Base-by-base conservation (phyloP, 2,797 vertebrate species). In the Micropoecilia bifurca region DNA sequence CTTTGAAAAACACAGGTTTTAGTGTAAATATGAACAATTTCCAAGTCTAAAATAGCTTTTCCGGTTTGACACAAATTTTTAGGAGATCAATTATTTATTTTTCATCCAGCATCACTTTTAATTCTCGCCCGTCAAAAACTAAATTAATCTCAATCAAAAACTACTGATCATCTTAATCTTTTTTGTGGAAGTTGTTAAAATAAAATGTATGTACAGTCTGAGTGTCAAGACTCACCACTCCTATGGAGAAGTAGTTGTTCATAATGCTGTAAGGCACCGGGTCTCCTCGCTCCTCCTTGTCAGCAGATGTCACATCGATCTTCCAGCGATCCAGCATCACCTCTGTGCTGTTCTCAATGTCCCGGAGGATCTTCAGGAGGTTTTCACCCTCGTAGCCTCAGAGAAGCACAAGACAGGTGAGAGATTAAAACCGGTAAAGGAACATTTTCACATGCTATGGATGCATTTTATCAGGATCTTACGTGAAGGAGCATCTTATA, bases 161-260 rank as follows among this genome's bases (percentile, higher is more conserved):
- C 10, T 6, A 25, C 41, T 6, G 10, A 43, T 13, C 9, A 43
- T n/a, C 14, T 14, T 18, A 66, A 33, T 18, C 30, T 69, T 39
- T 43, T n/a, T 43, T 43, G 36, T n/a, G 20, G 63, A 68, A 25
- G 22, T n/a, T 69, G 39, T 69, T 43, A 13, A 43, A n/a, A 69
- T 41, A 43, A 6, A 69, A 69, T 4, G 33, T 73, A 25, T n/a
- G 9, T 28, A 30, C 5, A 13, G 45, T 9, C 1, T 0, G n/a
- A n/a, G 63, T 68, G 63, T 69, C 39, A n/a, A 69, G 68, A 88
- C 98, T 98, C 96, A 98, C 97, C 97, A 98, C 97, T 14, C 98
- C 97, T 82, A 99, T 98, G 88, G 97, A 99, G 93, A 99, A 99
- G 92, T 99, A 98, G 95, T 98, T 99, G 95, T 99, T 99, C 81